Evolutionary conservation across 53 echinoderm and acorn worm species (phyloP), one percentile per base, ranked within the genome.

Genomic region (Echinometra lucunter): DNA sequence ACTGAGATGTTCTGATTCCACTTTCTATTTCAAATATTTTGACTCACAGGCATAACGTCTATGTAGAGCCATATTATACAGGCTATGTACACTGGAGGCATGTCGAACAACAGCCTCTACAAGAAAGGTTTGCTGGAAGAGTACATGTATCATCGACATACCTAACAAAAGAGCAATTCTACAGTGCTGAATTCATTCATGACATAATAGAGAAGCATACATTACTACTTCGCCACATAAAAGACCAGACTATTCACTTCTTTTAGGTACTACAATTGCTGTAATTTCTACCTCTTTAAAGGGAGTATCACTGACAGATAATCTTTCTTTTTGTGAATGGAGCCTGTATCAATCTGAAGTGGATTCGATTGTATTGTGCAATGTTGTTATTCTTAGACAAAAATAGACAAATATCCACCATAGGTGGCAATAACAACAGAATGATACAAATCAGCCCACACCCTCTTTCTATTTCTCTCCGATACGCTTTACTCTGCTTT

Each of bases 221-320:
- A 85, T 45, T 27, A 47, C 17, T 85, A 85, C 28, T 81, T 44
- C 81, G 15, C 45, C 85, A 85, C 47, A 47, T n/a, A 49, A 85
- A 49, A 85, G 85, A 49, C 85, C 53, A 30, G 49, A 49, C 85
- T 85, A 85, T 85, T 85, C 85, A 85, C 13, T 85, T 27, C 85
- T 30, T 30, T 28, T 85, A 47, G 85, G 44, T 82, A 40, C 49
- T 85, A 85, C 49, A 85, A 85, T 85, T 1, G 17, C 45, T 10
- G 85, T 85, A 49, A 85, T 85, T 47, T 28, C 85, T 47, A 53
- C 85, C 85, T 49, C 85, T 47, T 49, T 0, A 30, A 85, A n/a
- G n/a, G 13, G 47, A 10, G 85, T 49, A 85, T 85, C 49, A 49
- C 49, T 8, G 47, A 49, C 85, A 47, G 85, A 85, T 85, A 85